phyloP scores from a whole-genome alignment of 2,113 vertebrate species.

The Rattus norvegicus region GRCr8 NC_086020.1:8266501-8267000 shows the following conservation, averaged over 20 bases:
- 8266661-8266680: slow-evolving; percentile 20
- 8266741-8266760: slow-evolving; percentile 46
- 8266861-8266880: neutral
- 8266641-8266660: slow-evolving; percentile 53
- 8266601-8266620: neutral
- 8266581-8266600: slow-evolving; percentile 8
- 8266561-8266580: neutral
- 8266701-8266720: slow-evolving; percentile 17
- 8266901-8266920: slow-evolving; percentile 7
- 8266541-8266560: neutral
- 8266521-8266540: too few relatives aligned
- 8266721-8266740: neutral
- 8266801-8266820: neutral
- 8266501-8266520: neutral
- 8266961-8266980: neutral
- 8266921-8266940: slow-evolving; percentile 18
- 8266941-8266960: slow-evolving; percentile 12
- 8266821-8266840: neutral
- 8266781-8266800: neutral
- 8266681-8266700: neutral
- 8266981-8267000: slow-evolving; percentile 15
- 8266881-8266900: neutral
- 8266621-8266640: slow-evolving; percentile 32
- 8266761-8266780: slow-evolving; percentile 44
- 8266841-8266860: neutral